Percentiles rank a stretch among this genome's conserved stretches.
phyloP scores from a whole-genome alignment of 2,797 vertebrate genomes.

The Lagocephalus sceleratus region DNA sequence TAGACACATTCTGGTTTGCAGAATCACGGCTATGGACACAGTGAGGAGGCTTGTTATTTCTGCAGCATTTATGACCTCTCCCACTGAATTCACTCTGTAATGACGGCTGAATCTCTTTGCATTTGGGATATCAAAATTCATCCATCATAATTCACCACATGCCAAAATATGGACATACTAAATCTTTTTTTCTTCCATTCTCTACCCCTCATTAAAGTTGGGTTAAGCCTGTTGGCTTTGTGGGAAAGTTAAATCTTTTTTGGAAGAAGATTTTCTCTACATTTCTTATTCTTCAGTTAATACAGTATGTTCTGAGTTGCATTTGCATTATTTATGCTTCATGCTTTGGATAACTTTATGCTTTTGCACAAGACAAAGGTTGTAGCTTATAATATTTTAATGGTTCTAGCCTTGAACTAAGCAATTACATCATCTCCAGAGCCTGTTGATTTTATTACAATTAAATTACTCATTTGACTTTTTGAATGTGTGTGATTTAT shows the following conservation, averaged over 20 bases:
- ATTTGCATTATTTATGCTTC: constrained; percentile 13
- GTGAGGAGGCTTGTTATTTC: constrained; percentile 55
- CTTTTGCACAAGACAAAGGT: constrained; percentile 10
- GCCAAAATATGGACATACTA: constrained; percentile 14
- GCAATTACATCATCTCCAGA: constrained; percentile 33
- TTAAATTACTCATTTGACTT: constrained; percentile 36
- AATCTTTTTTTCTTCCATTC: not conserved
- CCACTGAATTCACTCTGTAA: constrained; percentile 38
- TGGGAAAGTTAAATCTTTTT: constrained; percentile 19
- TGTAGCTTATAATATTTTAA: constrained; percentile 32
- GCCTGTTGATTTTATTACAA: not conserved
- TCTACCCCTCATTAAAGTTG: constrained; percentile 28
- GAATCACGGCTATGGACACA: constrained; percentile 42
- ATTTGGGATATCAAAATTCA: constrained; percentile 19
- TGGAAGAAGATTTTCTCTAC: constrained; percentile 3
- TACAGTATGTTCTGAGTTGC: not conserved
- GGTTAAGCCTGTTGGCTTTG: constrained; percentile 13
- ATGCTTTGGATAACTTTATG: too few relatives aligned
- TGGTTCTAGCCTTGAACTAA: constrained; percentile 48
- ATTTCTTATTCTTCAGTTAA: not conserved
- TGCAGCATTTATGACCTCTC: constrained; percentile 52
- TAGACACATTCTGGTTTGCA: constrained; percentile 23
- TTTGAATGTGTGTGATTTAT: too few relatives aligned
- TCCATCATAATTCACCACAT: constrained; percentile 9
- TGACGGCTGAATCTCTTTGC: constrained; percentile 29